Percentiles rank a stretch among this genome's conserved stretches.
Evolutionary conservation across 2,113 vertebrate genomes (phyloP).

Genomic region (Osmerus mordax): DNA sequence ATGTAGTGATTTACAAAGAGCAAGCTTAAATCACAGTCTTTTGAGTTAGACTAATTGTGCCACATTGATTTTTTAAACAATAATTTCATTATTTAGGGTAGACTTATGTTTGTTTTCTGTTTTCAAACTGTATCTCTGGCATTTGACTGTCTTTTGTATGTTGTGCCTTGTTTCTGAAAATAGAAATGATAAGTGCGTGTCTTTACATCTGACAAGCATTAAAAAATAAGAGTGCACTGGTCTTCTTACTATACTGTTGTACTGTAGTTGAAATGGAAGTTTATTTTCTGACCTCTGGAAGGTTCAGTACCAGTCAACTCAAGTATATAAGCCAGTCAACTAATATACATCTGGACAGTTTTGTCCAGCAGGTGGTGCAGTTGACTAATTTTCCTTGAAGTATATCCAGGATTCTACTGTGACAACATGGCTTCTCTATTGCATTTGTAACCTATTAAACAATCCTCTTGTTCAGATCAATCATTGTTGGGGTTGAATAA

Average conservation of each 20-base stretch:
- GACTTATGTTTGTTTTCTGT: constrained; percentile 10
- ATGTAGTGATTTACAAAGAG: constrained; percentile 8
- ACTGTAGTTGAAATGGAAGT: not conserved
- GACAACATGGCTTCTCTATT: no score
- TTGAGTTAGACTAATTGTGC: not conserved
- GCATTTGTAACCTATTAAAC: no score
- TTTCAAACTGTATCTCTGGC: constrained; percentile 12
- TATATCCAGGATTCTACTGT: no score
- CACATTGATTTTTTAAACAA: constrained; percentile 2
- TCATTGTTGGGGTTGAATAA: no score
- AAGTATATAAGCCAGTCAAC: not conserved
- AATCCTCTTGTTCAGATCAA: no score
- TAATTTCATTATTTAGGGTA: constrained; percentile 8
- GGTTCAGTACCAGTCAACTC: not conserved
- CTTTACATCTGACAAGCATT: constrained; percentile 18
- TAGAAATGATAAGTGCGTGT: constrained; percentile 7
- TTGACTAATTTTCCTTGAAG: not conserved
- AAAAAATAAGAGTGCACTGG: constrained; percentile 29
- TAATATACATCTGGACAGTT: not conserved
- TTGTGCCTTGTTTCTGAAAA: constrained; percentile 32
- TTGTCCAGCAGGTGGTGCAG: constrained; percentile 21
- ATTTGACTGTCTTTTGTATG: constrained; percentile 23
- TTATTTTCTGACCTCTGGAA: not conserved
- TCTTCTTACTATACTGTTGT: constrained; percentile 11
- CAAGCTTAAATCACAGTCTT: not conserved